phyloP scores from a whole-genome alignment of 2,888 invertebrate genomes.

The Chrysolina americana region DNA sequence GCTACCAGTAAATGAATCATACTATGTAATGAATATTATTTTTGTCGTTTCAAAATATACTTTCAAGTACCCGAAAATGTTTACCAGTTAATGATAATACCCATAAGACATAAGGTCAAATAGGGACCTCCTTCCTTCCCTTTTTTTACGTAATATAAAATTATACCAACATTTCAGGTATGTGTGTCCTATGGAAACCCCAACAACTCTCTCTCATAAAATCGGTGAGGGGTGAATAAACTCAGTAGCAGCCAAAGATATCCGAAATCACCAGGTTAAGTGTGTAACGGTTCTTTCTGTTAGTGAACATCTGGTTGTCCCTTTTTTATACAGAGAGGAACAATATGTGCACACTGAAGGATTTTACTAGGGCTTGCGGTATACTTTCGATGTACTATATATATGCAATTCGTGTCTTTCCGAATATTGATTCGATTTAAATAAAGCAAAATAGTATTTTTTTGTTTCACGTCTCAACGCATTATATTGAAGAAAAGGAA shows the following conservation, averaged over 20 bases:
- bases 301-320: conserved; percentile 52
- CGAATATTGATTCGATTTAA: too few species aligned
- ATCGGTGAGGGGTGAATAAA: conserved; percentile 41
- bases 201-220: background rate
- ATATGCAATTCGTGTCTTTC: background rate
- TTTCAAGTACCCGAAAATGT: too few species aligned
- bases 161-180: background rate
- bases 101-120: background rate
- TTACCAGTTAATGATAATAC: too few species aligned
- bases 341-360: conserved; percentile 35
- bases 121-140: background rate
- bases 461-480: too few species aligned
- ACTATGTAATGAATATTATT: too few species aligned
- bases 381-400: background rate
- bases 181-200: background rate
- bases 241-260: conserved; percentile 29
- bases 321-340: conserved; percentile 47
- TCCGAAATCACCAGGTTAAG: conserved; percentile 30
- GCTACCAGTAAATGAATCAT: too few species aligned
- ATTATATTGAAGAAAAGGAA: too few species aligned
- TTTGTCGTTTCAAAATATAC: too few species aligned
- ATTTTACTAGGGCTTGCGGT: conserved; percentile 1
- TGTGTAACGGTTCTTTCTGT: conserved; percentile 43
- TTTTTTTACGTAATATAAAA: background rate
- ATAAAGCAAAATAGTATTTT: too few species aligned